Evolutionary conservation across 2,113 vertebrate species (phyloP), one percentile per base, ranked within the genome.

Genomic region (Perca fluviatilis): DNA sequence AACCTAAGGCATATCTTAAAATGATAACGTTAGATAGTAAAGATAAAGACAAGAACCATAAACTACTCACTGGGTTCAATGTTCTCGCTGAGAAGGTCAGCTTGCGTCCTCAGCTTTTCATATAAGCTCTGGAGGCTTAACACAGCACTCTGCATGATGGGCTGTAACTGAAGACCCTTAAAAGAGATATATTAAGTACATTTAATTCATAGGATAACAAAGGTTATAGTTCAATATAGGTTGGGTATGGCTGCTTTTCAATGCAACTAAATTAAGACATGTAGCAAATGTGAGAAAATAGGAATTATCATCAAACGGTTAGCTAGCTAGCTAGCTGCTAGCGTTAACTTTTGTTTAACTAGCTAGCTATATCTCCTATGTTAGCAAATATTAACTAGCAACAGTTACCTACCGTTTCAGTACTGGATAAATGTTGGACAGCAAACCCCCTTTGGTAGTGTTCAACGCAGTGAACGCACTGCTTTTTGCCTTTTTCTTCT

Each of bases 51-150:
- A 36, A 21, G 23, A 79, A 50, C 0, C 9, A 56, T 8, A 57
- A 66, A 67, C 6, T 84, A 98, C 98, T 98, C 92, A 99, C 98
- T 95, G 68, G 89, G 96, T 79, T 99, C 97, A 30, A 96, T 92
- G 49, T 95, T 96, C 74, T 99, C 97, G 56, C 93, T 98, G 71
- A 99, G 94, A 25, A 96, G 73, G 60, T 99, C 97, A 36, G 95
- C 92, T 53, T 97, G 97, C 25, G 90, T 94, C 47, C 93, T 80
- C 58, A 99, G 91, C 53, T 96, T 95, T 25, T 98, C 96, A 64
- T 96, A 96, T 40, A 97, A 82, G 87, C 91, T 83, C 84, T 96
- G 94, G 49, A 98, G 85, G 90, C 88, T 97, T 83, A 96, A 74
- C 95, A 96, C 92, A 0, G 92, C 81, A 0, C 91, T 82, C 80